Evolutionary conservation across 2,888 invertebrate genomes (phyloP).

Genomic region (Halictus quadricinctus): DNA sequence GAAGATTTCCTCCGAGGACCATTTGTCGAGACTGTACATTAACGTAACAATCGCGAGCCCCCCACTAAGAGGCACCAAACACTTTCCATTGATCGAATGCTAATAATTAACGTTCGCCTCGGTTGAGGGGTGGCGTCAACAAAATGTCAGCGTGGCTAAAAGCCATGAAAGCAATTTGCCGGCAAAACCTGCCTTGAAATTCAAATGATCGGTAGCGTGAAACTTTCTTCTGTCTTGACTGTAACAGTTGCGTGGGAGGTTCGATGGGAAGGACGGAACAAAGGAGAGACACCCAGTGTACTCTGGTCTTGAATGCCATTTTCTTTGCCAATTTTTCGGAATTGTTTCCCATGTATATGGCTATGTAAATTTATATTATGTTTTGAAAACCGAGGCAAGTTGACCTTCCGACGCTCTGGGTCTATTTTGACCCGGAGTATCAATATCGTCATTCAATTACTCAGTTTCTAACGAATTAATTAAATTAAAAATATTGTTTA

Average conservation of each 20-base stretch:
- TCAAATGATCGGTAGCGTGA: slow-evolving; percentile 14
- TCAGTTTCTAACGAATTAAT: too few species aligned
- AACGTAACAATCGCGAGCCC: background rate
- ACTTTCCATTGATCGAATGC: background rate
- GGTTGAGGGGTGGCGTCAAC: background rate
- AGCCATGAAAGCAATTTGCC: slow-evolving; percentile 10
- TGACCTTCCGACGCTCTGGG: too few species aligned
- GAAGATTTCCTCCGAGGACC: background rate
- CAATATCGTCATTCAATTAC: too few species aligned
- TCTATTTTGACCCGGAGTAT: too few species aligned
- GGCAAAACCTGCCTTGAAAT: slow-evolving; percentile 25
- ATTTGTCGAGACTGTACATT: background rate
- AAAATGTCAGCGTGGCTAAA: slow-evolving; percentile 11
- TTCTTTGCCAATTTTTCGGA: background rate
- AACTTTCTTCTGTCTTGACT: background rate
- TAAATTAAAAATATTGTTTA: too few species aligned
- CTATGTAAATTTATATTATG: too few species aligned
- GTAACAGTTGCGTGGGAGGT: background rate
- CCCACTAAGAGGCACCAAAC: background rate
- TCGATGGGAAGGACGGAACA: background rate
- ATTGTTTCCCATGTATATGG: background rate
- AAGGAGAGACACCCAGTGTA: background rate
- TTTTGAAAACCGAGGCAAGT: too few species aligned
- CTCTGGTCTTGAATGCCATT: background rate
- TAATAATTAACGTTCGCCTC: slow-evolving; percentile 10